phyloP scores from a whole-genome alignment of 2,888 invertebrate genomes.

The Incurvaria masculella region DNA sequence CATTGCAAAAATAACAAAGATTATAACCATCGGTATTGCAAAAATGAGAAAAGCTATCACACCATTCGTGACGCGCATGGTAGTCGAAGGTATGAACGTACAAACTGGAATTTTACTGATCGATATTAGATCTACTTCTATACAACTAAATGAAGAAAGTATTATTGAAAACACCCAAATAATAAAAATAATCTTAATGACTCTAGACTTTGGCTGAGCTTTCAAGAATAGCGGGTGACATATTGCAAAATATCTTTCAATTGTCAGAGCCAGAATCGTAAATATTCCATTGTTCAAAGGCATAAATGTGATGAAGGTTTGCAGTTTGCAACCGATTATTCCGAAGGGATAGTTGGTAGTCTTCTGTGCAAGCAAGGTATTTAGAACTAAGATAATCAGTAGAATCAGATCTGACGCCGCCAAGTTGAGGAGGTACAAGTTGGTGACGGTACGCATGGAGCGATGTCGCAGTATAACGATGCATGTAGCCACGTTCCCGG shows the following conservation, averaged over 20 bases:
- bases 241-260: slow-evolving; percentile 33
- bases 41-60: neutral
- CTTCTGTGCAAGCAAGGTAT: slow-evolving; percentile 20
- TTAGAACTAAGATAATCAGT: slow-evolving; percentile 29
- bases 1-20: neutral
- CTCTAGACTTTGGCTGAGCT: slow-evolving; percentile 25
- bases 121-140: neutral
- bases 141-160: neutral
- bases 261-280: slow-evolving; percentile 31
- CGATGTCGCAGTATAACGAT: slow-evolving; percentile 37
- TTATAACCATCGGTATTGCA: neutral
- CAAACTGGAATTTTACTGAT: neutral
- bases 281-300: slow-evolving; percentile 33
- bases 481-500: slow-evolving; percentile 40
- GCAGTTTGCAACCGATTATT: slow-evolving; percentile 26
- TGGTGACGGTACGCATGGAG: slow-evolving; percentile 40
- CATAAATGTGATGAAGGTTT: slow-evolving; percentile 26
- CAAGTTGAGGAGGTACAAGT: slow-evolving; percentile 39
- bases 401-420: slow-evolving; percentile 37
- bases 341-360: slow-evolving; percentile 18
- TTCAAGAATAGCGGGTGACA: slow-evolving; percentile 28
- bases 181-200: slow-evolving; percentile 25
- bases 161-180: slow-evolving; percentile 20
- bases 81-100: neutral
- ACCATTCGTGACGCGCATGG: neutral